Evolutionary conservation across 2,888 invertebrate genomes (phyloP), one percentile per base, ranked within the genome.

Genomic region (Phyllotreta striolata): DNA sequence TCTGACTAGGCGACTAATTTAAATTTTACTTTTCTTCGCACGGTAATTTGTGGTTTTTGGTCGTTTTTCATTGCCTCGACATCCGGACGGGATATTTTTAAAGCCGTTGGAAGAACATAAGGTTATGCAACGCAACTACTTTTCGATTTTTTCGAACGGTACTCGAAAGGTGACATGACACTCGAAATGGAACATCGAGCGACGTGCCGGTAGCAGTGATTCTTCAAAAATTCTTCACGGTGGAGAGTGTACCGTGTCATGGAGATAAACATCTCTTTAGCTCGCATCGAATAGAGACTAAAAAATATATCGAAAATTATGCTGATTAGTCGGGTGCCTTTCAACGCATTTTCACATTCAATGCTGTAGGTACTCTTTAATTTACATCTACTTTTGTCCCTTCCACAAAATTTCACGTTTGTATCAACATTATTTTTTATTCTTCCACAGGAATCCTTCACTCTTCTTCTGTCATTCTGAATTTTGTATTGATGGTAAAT

Each of bases 161-260:
- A 56, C 56, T 46, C 44, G 56, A 56, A 44, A 56, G 44, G 46
- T 38, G 38, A 56, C 56, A 56, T 56, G 56, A 56, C 56, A 56
- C 38, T 56, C 46, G 56, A 56, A 46, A 56, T 56, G n/a, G 46
- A 13, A 46, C 38, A 46, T 46, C 56, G 46, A 46, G 46, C 44
- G 56, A 46, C 37, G 14, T 46, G 56, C 46, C 56, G 38, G 56
- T 56, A 56, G 46, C 54, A 54, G 44, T 54, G 60, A 54, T 54
- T 52, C 52, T 52, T 60, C 43, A 60, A 60, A 54, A 61, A 43
- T 40, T 55, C 55, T 52, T 55, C 47, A 61, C 61, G 44, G 55
- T 61, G 55, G 14, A 24, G 24, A 55, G 24, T 46, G 55, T 46
- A 37, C 35, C 46, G 46, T 61, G 55, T 61, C 61, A 61, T 47